A percentile compares a stretch with the other conserved stretches of the same genome.
Evolutionary conservation across 2,888 invertebrate species (phyloP).

Genomic region (Catocala fraxini): DNA sequence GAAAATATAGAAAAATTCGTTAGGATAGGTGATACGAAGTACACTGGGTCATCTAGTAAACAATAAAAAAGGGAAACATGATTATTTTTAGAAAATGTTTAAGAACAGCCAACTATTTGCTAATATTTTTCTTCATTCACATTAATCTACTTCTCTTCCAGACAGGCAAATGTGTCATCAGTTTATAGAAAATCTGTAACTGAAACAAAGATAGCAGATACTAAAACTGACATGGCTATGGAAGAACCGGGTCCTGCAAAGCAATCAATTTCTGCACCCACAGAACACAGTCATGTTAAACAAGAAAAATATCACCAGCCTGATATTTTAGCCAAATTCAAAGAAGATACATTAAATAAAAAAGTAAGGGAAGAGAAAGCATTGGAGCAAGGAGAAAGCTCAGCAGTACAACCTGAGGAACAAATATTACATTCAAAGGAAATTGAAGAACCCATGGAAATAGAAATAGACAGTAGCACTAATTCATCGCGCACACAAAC

Average conservation of each 20-base stretch:
- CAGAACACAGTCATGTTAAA: constrained; percentile 33
- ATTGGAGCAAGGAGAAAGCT: constrained; percentile 28
- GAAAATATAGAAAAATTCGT: too few relatives aligned
- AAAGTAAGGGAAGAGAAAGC: constrained; percentile 16
- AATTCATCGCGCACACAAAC: constrained; percentile 47
- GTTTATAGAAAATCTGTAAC: constrained; percentile 76
- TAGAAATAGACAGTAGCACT: constrained; percentile 27
- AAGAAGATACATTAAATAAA: constrained; percentile 45
- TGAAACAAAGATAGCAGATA: constrained; percentile 26
- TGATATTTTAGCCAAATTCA: constrained; percentile 60
- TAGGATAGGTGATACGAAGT: too few relatives aligned
- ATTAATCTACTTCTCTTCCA: constrained; percentile 52
- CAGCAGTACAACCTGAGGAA: constrained; percentile 17
- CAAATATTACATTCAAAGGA: constrained; percentile 20
- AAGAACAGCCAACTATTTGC: too few relatives aligned
- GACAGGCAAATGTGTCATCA: constrained; percentile 91
- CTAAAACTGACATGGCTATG: constrained; percentile 22
- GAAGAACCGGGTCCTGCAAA: constrained; percentile 15
- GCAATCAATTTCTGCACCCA: constrained; percentile 45
- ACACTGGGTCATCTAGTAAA: too few relatives aligned
- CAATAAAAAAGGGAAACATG: too few relatives aligned
- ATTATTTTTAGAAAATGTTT: too few relatives aligned
- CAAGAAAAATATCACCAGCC: constrained; percentile 56
- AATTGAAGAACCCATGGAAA: constrained; percentile 31
- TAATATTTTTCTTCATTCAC: too few relatives aligned